Base-by-base conservation (phyloP, 2,113 vertebrate genomes). In the Nothocercus julius region DNA sequence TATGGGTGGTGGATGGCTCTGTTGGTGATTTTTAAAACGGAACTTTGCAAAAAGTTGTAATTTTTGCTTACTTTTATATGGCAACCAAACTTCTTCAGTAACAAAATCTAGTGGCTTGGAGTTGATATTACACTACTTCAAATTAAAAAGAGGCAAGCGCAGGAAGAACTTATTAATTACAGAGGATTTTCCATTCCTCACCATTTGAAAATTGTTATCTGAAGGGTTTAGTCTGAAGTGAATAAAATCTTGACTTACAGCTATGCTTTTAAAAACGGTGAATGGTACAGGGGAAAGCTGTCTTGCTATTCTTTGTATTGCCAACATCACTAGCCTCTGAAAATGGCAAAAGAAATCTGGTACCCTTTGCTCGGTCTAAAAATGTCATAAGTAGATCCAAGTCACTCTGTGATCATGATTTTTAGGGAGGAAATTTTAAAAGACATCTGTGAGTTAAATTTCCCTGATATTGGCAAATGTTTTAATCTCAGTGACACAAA, bases 401-500 rank as follows among this genome's bases (percentile, higher is more conserved):
- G 91, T 63, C 32, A 38, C 34, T 85, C 59, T 15, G 8, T 63
- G 24, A 70, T 59, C 53, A 25, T 42, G 87, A 59, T 62, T 91
- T 83, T 88, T 53, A 78, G 25, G 2, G 8, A 51, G 5, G 2
- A 19, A 47, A 51, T 51, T 78, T 30, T 40, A 30, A 14, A 73
- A 73, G 40, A 16, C 92, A 42, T 61, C 56, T 68, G 12, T 51
- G 51, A 87, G n/a, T 7, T 86, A 75, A 95, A 94, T 92, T 94
- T 61, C 51, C 38, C 40, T 84, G 85, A 95, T 92, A 95, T 14
- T 64, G 34, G 64, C 56, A 75, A 79, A 64, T 11, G 47, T 91
- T 69, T 95, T 94, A 85, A 91, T 90, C 68, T 56, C 38, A 72
- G 72, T 75, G 61, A 93, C 92, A 81, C 49, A n/a, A 81, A 91